phyloP scores from a whole-genome alignment of 2,888 invertebrate species.

The Blomia tropicalis region DNA sequence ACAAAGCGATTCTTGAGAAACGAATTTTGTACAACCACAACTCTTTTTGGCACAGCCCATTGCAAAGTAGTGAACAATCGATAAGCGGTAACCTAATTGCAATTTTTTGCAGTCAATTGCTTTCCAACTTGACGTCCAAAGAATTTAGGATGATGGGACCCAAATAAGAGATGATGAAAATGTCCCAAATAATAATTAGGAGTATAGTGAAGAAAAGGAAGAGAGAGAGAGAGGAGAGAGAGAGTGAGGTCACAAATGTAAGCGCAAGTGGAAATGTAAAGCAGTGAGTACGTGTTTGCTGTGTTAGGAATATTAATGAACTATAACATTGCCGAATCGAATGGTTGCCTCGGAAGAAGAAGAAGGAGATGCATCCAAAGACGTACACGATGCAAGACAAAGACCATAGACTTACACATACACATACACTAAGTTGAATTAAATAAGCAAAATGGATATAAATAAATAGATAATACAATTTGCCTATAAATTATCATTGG shows the following conservation, averaged over 20 bases:
- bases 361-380: not conserved
- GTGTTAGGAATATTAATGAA: constrained; percentile 13
- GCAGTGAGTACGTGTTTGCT: not conserved
- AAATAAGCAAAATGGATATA: constrained; percentile 12
- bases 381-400: not conserved
- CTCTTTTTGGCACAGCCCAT: no score
- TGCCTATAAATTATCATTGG: not conserved
- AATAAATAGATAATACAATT: constrained; percentile 13
- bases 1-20: no score
- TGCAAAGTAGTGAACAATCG: no score
- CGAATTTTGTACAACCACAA: no score
- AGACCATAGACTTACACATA: no score
- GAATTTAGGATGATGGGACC: not conserved
- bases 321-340: not conserved
- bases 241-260: constrained; percentile 8
- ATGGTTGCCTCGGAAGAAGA: not conserved
- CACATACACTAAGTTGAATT: no score
- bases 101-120: constrained; percentile 11
- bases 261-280: constrained; percentile 12
- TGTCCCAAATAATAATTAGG: constrained; percentile 10
- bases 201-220: not conserved
- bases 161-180: constrained; percentile 4
- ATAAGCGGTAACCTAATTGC: no score
- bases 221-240: no score
- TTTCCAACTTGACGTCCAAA: not conserved